Evolutionary conservation across 2,797 vertebrate genomes (phyloP).

Genomic region (Muraenolepis orangiensis): DNA sequence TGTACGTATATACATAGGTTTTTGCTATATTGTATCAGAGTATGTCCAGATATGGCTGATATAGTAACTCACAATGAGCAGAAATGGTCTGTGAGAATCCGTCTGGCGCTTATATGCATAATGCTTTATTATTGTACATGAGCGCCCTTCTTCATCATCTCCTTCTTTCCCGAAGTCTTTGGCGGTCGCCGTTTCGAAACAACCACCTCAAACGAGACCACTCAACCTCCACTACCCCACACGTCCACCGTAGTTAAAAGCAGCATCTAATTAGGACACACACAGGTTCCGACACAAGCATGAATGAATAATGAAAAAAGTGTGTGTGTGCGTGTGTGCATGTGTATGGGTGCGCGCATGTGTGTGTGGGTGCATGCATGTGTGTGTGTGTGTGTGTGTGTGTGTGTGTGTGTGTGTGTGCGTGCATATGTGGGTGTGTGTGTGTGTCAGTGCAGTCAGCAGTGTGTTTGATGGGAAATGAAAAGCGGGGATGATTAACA

Average conservation of each 20-base stretch:
- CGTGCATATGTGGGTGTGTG: no score
- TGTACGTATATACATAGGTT: background rate
- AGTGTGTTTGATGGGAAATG: conserved; percentile 24
- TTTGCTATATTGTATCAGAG: background rate
- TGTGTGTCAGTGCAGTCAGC: background rate
- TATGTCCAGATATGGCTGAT: background rate
- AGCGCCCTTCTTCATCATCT: background rate
- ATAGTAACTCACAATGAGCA: background rate
- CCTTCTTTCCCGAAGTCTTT: background rate
- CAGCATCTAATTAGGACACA: background rate
- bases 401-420: no score
- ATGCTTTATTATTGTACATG: background rate
- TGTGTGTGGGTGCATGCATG: no score
- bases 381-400: no score
- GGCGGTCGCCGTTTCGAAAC: background rate
- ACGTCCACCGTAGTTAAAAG: background rate
- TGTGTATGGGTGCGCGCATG: background rate
- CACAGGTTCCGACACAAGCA: background rate
- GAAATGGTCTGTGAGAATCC: background rate
- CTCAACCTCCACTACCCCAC: background rate
- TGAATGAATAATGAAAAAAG: background rate
- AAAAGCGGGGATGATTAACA: conserved; percentile 10
- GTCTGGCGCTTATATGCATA: background rate
- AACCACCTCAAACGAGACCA: background rate
- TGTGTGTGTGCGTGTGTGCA: background rate